phyloP scores from a whole-genome alignment of 2,797 vertebrate species.

The Morelia viridis region DNA sequence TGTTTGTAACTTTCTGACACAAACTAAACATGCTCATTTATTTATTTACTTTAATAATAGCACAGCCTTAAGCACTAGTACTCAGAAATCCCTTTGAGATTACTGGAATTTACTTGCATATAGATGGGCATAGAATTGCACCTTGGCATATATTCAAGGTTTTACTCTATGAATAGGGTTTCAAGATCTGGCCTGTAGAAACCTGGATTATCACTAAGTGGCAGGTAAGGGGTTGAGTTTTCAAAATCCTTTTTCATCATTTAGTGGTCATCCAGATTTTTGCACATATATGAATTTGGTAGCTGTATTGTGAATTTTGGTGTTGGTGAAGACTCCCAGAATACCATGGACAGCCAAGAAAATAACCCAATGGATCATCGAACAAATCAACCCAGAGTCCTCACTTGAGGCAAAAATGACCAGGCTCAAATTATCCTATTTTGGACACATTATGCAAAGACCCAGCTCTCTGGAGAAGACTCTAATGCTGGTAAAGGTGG shows the following conservation, averaged over 20 bases:
- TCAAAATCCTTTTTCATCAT: not conserved
- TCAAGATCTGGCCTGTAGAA: not conserved
- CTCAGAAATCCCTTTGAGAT: not conserved
- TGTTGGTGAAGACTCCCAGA: not conserved
- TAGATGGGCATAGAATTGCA: not conserved
- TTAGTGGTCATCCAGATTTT: not conserved
- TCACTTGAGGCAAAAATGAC: not conserved
- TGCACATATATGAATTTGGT: not conserved
- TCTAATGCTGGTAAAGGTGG: not conserved
- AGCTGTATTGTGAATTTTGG: not conserved
- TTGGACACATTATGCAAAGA: not conserved
- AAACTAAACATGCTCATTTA: not conserved
- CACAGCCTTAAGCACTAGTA: not conserved
- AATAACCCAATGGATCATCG: not conserved
- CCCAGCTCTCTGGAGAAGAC: not conserved
- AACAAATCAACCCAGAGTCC: not conserved
- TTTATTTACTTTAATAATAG: not conserved
- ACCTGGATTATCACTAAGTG: not conserved
- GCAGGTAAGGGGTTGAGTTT: not conserved
- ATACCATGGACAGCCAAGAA: not conserved
- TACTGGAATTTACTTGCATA: not conserved
- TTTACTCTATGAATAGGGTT: not conserved
- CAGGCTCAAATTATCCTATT: not conserved
- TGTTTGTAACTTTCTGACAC: not conserved
- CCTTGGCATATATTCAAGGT: not conserved